phyloP scores from a whole-genome alignment of 2,888 invertebrate genomes.

The Synanthedon tipuliformis region DNA sequence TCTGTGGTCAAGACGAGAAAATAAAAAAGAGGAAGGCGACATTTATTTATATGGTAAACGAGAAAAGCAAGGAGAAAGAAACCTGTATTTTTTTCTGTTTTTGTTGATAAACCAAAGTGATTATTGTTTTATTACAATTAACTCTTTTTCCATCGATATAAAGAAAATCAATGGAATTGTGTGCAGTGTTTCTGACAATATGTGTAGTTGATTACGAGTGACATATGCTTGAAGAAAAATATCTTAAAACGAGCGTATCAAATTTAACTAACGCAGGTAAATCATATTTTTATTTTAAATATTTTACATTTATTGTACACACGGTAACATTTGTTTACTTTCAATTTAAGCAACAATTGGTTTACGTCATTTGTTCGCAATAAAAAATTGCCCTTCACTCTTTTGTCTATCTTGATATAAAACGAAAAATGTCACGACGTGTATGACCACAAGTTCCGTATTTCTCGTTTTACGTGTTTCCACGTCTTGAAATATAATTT shows the following conservation, averaged over 20 bases:
- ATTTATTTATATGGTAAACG: too few species aligned
- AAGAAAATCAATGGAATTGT: constrained; percentile 13
- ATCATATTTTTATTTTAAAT: neutral
- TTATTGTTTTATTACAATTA: constrained; percentile 20
- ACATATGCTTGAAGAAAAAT: constrained; percentile 59
- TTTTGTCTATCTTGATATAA: constrained; percentile 16
- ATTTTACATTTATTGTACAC: constrained; percentile 4
- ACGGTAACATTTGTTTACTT: constrained; percentile 28
- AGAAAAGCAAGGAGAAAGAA: constrained; percentile 13
- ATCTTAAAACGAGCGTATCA: constrained; percentile 24
- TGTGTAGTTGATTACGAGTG: constrained; percentile 65
- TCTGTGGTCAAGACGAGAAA: too few species aligned
- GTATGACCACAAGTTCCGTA: constrained; percentile 52
- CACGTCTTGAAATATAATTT: constrained; percentile 7
- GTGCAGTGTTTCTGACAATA: constrained; percentile 41
- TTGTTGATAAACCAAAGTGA: constrained; percentile 17
- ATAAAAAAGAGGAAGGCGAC: too few species aligned
- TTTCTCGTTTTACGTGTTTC: constrained; percentile 23
- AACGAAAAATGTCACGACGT: constrained; percentile 58
- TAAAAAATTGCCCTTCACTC: constrained; percentile 41
- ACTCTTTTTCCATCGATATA: constrained; percentile 13
- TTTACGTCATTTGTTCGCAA: constrained; percentile 16
- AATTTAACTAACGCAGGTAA: neutral
- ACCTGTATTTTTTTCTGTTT: constrained; percentile 28
- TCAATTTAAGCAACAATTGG: constrained; percentile 4